phyloP scores from a whole-genome alignment of 2,113 vertebrate species.

The Emydocephalus ijimae region DNA sequence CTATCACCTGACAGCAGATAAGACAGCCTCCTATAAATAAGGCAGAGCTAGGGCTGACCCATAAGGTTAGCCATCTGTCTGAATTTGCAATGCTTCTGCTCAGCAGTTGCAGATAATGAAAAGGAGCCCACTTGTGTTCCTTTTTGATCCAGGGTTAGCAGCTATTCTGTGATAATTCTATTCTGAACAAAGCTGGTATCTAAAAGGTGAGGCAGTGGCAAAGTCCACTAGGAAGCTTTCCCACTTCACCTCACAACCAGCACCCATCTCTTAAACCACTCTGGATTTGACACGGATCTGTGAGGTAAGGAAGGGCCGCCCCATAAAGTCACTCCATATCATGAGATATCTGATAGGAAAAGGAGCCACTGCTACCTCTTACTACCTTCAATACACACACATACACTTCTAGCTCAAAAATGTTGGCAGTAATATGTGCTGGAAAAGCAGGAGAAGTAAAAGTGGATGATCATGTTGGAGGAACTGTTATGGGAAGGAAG shows the following conservation, averaged over 20 bases:
- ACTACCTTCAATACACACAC: not conserved
- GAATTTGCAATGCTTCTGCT: not conserved
- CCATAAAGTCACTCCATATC: not conserved
- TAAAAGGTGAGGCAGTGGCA: not conserved
- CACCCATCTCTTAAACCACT: not conserved
- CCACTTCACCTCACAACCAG: not conserved
- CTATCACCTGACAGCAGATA: not conserved
- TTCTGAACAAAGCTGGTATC: not conserved
- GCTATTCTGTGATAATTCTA: not conserved
- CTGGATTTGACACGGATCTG: not conserved
- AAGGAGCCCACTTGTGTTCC: not conserved
- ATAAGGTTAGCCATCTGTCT: not conserved
- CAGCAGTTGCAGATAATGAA: not conserved
- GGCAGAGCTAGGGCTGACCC: not conserved
- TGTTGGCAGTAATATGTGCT: not conserved
- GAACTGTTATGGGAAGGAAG: not conserved
- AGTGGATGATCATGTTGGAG: not conserved
- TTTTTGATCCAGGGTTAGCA: not conserved
- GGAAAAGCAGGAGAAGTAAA: not conserved
- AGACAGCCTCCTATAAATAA: not conserved
- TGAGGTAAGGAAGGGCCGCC: not conserved
- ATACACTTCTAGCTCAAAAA: not conserved
- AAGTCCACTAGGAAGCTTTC: not conserved
- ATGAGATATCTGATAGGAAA: not conserved
- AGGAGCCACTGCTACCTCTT: not conserved